These are phyloP conservation scores for Euphydryas editha DNA, from an alignment of 2,888 invertebrate species.

Conservation along the genomic window DNA sequence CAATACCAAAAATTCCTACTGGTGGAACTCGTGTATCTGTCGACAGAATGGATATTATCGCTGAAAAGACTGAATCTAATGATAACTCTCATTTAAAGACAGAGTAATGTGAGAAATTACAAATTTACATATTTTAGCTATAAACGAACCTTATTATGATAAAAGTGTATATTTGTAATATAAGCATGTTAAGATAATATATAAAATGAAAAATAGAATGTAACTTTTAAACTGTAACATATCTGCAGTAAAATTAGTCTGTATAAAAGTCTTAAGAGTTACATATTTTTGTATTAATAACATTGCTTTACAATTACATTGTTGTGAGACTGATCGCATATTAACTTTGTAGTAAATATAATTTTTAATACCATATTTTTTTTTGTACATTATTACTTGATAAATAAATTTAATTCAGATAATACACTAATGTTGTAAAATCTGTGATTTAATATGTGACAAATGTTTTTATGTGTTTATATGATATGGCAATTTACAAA, in stretches of 20 bases:
- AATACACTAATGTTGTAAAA: background rate
- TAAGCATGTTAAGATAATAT: background rate
- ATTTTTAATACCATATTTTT: background rate
- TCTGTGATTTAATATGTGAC: conserved; percentile 25
- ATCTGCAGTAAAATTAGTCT: too few relatives aligned
- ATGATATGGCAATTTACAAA: too few relatives aligned
- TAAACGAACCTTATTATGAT: background rate
- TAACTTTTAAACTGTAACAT: too few relatives aligned
- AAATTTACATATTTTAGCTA: conserved; percentile 1
- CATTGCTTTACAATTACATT: background rate
- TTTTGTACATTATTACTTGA: background rate
- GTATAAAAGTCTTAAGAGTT: background rate
- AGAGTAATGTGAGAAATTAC: conserved; percentile 32
- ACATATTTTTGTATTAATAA: background rate
- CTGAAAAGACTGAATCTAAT: conserved; percentile 38
- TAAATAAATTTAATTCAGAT: background rate
- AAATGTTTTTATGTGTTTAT: too few relatives aligned
- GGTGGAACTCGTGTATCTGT: conserved; percentile 46
- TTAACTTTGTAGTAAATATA: background rate
- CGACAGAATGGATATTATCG: conserved; percentile 47
- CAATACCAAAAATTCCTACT: conserved; percentile 42
- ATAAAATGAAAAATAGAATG: too few relatives aligned
- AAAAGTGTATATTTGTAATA: background rate
- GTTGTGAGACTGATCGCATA: background rate
- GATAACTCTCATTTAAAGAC: conserved; percentile 41